A percentile compares a stretch with the other conserved stretches of the same genome.
Conservation (phyloP, 35 echinoderm and acorn worm species). For the Heliocidaris erythrogramma region DNA sequence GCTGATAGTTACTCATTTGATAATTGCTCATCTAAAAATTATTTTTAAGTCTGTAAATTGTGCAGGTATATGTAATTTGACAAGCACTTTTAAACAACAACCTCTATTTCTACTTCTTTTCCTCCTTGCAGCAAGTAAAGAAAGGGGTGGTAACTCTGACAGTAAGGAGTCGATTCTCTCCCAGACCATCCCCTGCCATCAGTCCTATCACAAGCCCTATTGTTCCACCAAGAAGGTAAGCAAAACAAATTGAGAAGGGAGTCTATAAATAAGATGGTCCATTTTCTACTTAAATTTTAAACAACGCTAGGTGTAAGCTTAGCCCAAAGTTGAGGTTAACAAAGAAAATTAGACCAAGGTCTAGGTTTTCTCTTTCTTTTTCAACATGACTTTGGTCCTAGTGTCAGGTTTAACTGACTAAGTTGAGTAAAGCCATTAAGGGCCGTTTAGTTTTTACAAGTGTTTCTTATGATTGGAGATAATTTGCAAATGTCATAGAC, state of each 20-base stretch:
- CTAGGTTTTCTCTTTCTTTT: too few species aligned
- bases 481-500: too few species aligned
- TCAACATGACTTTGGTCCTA: too few species aligned
- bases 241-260: neutral
- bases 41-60: neutral
- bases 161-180: constrained; percentile 64
- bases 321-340: too few species aligned
- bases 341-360: too few species aligned
- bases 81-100: neutral
- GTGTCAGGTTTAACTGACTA: too few species aligned
- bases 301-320: too few species aligned
- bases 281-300: neutral
- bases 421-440: too few species aligned
- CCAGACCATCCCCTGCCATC: constrained; percentile 40
- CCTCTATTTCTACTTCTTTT: neutral
- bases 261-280: neutral
- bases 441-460: too few species aligned
- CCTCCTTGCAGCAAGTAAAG: constrained; percentile 76
- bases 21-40: too few species aligned
- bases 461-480: too few species aligned
- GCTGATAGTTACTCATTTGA: too few species aligned
- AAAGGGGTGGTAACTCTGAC: constrained; percentile 91
- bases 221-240: constrained; percentile 84
- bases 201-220: constrained; percentile 66
- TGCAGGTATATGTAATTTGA: neutral